These are phyloP conservation scores for Valencia hispanica DNA, from an alignment of 2,797 vertebrate genomes.

Conservation along the genomic window DNA sequence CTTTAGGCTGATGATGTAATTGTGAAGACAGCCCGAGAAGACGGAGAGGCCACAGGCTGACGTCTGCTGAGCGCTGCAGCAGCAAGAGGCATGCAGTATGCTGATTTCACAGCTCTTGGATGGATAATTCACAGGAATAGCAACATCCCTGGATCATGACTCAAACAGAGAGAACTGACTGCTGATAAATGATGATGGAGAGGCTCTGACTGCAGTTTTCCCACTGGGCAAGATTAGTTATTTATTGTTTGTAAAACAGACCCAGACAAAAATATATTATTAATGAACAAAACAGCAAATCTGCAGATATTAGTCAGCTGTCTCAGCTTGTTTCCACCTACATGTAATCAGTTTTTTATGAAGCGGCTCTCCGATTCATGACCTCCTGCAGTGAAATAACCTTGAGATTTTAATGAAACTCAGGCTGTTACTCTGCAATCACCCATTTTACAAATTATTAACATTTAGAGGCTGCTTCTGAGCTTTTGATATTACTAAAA, in stretches of 20 bases:
- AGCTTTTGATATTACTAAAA: not conserved
- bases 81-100: slow-evolving; percentile 49
- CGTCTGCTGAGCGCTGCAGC: slow-evolving; percentile 39
- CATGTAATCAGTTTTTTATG: slow-evolving; percentile 40
- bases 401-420: slow-evolving; percentile 29
- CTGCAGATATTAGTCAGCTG: slow-evolving; percentile 21
- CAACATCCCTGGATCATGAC: slow-evolving; percentile 48
- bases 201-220: slow-evolving; percentile 28
- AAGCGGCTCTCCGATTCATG: slow-evolving; percentile 35
- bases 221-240: slow-evolving; percentile 23
- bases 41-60: slow-evolving; percentile 11
- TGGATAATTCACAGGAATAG: slow-evolving; percentile 51
- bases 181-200: slow-evolving; percentile 36
- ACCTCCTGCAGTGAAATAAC: slow-evolving; percentile 29
- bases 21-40: slow-evolving; percentile 23
- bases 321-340: slow-evolving; percentile 38
- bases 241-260: slow-evolving; percentile 11
- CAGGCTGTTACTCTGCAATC: slow-evolving; percentile 13
- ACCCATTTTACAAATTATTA: slow-evolving; percentile 5
- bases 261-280: slow-evolving; percentile 23
- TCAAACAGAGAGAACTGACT: slow-evolving; percentile 35
- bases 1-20: slow-evolving; percentile 46
- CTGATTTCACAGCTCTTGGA: slow-evolving; percentile 58
- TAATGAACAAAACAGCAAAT: slow-evolving; percentile 4
- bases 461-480: not conserved